Conservation (phyloP, 2,888 invertebrate species). For the Keiferia lycopersicella region DNA sequence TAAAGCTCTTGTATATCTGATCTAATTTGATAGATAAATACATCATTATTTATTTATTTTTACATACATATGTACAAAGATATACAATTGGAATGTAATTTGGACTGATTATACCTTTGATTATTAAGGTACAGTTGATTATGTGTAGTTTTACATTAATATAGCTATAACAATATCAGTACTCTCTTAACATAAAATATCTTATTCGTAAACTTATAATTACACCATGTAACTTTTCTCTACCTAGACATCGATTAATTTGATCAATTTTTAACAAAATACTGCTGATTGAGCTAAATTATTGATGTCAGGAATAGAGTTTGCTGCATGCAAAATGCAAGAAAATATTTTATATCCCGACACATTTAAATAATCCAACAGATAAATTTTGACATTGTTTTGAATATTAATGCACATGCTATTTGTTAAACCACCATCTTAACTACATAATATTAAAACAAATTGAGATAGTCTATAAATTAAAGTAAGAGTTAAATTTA, state of each 20-base stretch:
- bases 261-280: constrained; percentile 66
- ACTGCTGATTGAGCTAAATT: constrained; percentile 50
- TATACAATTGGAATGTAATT: constrained; percentile 77
- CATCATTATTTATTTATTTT: constrained; percentile 39
- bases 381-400: background rate
- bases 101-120: constrained; percentile 70
- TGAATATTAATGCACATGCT: background rate
- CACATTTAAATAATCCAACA: background rate
- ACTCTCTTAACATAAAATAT: constrained; percentile 59
- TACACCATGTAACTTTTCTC: constrained; percentile 41
- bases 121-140: constrained; percentile 53
- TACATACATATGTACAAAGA: constrained; percentile 63
- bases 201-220: constrained; percentile 32
- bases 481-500: background rate
- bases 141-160: constrained; percentile 52
- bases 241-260: constrained; percentile 58
- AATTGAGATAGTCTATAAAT: background rate
- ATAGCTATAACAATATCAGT: constrained; percentile 72
- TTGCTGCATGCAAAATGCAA: background rate
- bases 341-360: background rate
- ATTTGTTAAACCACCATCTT: background rate
- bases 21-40: constrained; percentile 47
- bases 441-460: background rate
- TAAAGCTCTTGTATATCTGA: constrained; percentile 73
- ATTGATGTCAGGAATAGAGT: background rate